Conservation (phyloP, 2,113 vertebrate genomes). For the Apistogramma diplotaenia region DNA sequence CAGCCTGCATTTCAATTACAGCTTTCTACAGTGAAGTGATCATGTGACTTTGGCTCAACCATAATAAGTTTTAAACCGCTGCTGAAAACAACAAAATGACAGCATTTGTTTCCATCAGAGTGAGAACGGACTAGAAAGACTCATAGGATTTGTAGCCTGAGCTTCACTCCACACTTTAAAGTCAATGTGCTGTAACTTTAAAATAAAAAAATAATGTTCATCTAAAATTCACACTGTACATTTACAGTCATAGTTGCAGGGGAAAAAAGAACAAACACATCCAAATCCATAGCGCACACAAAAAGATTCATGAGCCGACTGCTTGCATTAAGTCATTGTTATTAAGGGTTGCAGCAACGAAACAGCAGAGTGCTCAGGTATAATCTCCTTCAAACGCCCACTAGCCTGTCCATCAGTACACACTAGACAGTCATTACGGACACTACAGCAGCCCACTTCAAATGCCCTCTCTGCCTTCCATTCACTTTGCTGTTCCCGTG, state of each 20-base stretch:
- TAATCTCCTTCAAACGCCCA: slow-evolving; percentile 67
- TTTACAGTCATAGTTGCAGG: background rate
- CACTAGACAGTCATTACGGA: slow-evolving; percentile 57
- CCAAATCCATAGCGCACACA: background rate
- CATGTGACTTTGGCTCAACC: background rate
- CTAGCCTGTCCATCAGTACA: slow-evolving; percentile 42
- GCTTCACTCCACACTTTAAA: background rate
- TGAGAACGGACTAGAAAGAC: background rate
- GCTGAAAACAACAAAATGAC: background rate
- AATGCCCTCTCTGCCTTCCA: slow-evolving; percentile 30
- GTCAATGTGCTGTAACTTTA: background rate
- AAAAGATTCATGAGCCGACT: background rate
- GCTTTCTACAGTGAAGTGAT: too few relatives aligned
- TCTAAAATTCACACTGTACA: background rate
- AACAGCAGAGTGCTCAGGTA: slow-evolving; percentile 40
- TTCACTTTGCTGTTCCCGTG: slow-evolving; percentile 25
- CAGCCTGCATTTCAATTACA: too few relatives aligned
- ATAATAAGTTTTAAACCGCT: background rate
- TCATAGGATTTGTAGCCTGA: background rate
- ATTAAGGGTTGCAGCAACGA: slow-evolving; percentile 24
- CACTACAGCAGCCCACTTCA: slow-evolving; percentile 51
- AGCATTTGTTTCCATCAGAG: background rate
- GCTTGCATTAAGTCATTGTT: slow-evolving; percentile 30
- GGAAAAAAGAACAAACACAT: background rate
- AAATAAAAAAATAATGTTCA: background rate